Evolutionary conservation across 2,113 vertebrate species (phyloP).

Genomic region (Neogale vison): DNA sequence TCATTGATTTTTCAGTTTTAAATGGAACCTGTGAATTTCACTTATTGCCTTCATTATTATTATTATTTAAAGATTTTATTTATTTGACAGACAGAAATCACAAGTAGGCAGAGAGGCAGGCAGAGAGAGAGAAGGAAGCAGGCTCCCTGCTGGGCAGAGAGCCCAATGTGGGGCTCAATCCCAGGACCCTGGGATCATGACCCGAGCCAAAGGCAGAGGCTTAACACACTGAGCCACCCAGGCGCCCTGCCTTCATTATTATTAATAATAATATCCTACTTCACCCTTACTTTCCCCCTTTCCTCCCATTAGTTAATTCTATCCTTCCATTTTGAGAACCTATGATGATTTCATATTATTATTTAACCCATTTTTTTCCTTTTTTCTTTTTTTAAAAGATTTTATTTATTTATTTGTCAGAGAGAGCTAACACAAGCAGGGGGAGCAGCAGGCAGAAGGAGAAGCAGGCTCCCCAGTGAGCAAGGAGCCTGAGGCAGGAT

Average conservation of each 20-base stretch:
- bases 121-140: no score
- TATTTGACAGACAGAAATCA: no score
- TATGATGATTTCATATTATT: neutral
- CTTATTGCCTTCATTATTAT: neutral
- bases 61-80: no score
- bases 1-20: neutral
- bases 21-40: neutral
- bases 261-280: neutral
- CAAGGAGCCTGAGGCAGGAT: neutral
- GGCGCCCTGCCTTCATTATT: neutral
- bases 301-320: neutral
- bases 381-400: neutral
- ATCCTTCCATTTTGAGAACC: neutral
- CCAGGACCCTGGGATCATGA: no score
- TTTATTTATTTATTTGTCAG: neutral
- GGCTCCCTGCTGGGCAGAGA: no score
- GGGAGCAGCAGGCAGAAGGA: neutral
- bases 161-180: no score
- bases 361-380: neutral
- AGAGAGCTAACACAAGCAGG: neutral
- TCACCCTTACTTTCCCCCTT: neutral
- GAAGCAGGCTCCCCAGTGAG: neutral
- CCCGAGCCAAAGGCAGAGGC: no score
- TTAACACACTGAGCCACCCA: no score
- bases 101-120: no score